Conservation (phyloP, 2,888 invertebrate genomes). For the Acrocyrtus sp. region DNA sequence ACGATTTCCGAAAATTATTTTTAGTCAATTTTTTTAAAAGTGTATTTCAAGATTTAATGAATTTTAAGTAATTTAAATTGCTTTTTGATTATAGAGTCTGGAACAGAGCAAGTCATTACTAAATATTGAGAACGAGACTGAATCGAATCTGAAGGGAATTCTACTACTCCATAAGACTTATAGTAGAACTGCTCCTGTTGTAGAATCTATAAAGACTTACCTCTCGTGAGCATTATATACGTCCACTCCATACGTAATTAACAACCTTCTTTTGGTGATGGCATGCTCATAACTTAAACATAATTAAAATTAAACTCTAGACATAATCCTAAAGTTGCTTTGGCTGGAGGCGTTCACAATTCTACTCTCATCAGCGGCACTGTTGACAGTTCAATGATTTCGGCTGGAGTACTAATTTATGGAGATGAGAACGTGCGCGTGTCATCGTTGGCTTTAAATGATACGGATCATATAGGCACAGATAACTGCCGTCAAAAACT, state of each 20-base stretch:
- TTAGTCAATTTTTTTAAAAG: neutral
- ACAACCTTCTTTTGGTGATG: too few species aligned
- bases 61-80: too few species aligned
- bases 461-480: too few species aligned
- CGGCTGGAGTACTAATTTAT: constrained; percentile 47
- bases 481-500: neutral
- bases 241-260: too few species aligned
- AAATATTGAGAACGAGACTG: constrained; percentile 27
- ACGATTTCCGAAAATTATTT: neutral
- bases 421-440: constrained; percentile 9
- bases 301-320: too few species aligned
- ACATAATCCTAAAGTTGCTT: constrained; percentile 50
- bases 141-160: constrained; percentile 58
- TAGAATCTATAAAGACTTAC: constrained; percentile 35
- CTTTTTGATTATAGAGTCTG: too few species aligned
- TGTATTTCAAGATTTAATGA: too few species aligned
- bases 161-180: constrained; percentile 43
- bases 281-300: too few species aligned
- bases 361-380: constrained; percentile 2
- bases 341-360: constrained; percentile 31
- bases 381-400: constrained; percentile 19
- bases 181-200: constrained; percentile 14
- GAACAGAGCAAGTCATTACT: constrained; percentile 49
- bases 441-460: constrained; percentile 16
- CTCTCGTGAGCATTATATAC: too few species aligned